phyloP scores from a whole-genome alignment of 2,797 vertebrate species.

The Setipinna tenuifilis region DNA sequence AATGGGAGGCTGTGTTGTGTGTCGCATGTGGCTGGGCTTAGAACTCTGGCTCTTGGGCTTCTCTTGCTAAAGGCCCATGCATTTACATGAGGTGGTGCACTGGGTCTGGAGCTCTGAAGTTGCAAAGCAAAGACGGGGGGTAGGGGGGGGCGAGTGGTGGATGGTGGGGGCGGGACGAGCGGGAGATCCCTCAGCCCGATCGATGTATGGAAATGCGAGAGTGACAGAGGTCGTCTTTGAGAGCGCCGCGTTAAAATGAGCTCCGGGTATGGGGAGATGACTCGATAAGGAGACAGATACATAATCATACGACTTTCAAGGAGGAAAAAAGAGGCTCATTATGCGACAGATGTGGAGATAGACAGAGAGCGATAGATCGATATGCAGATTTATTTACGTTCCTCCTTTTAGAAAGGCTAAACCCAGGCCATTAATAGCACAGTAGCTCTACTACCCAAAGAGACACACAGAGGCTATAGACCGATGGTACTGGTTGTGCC shows the following conservation, averaged over 20 bases:
- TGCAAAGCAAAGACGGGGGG: not conserved
- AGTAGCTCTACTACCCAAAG: not conserved
- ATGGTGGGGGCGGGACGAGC: slow-evolving; percentile 23
- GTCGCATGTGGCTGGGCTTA: not conserved
- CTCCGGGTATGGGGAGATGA: slow-evolving; percentile 47
- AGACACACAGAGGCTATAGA: slow-evolving; percentile 40
- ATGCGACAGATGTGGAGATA: slow-evolving; percentile 28
- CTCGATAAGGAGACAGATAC: slow-evolving; percentile 48
- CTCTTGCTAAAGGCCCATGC: not conserved
- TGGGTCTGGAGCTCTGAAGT: not conserved
- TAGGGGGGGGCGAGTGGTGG: not conserved
- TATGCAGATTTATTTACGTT: slow-evolving; percentile 18
- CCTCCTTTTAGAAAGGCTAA: not conserved
- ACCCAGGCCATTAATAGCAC: not conserved
- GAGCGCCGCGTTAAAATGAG: slow-evolving; percentile 54
- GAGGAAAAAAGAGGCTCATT: slow-evolving; percentile 24
- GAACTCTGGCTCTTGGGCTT: not conserved
- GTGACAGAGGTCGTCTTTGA: slow-evolving; percentile 53
- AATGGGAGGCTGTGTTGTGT: not conserved
- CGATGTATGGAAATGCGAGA: slow-evolving; percentile 69
- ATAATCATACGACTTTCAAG: slow-evolving; percentile 52
- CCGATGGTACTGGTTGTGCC: slow-evolving; percentile 36
- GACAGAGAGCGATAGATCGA: slow-evolving; percentile 24
- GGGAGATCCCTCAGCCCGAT: slow-evolving; percentile 63
- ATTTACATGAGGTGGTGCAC: slow-evolving; percentile 12